A percentile compares a stretch with the other conserved stretches of the same genome.
Evolutionary conservation across 2,797 vertebrate genomes (phyloP).

Genomic region (Onychomys arenicola): DNA sequence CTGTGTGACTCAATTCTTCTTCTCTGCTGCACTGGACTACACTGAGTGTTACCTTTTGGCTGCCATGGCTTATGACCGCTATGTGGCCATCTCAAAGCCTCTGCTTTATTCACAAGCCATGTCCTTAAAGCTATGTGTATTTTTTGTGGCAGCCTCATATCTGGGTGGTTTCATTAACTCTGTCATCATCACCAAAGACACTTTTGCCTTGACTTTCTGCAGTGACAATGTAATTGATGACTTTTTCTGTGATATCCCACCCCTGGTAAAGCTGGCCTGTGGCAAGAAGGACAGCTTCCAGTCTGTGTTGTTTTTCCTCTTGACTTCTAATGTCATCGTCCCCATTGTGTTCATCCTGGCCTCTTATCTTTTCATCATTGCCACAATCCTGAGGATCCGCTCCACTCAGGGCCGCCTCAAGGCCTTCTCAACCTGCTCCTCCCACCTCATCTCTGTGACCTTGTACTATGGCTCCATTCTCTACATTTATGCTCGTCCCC

Average conservation of each 20-base stretch:
- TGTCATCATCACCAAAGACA: constrained; percentile 64
- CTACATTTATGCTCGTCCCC: constrained; percentile 74
- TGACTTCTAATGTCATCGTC: constrained; percentile 45
- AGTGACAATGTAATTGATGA: constrained; percentile 72
- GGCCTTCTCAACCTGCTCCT: constrained; percentile 78
- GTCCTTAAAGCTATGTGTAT: constrained; percentile 4
- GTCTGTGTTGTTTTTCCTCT: constrained; percentile 48
- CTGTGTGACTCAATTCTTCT: constrained; percentile 74
- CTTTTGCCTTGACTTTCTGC: constrained; percentile 68
- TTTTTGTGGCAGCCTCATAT: not conserved
- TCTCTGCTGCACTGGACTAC: constrained; percentile 62
- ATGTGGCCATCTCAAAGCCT: constrained; percentile 71
- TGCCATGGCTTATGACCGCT: constrained; percentile 78
- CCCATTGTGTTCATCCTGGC: constrained; percentile 43
- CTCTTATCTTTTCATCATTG: constrained; percentile 72
- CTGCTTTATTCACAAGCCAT: constrained; percentile 70
- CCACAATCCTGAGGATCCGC: constrained; percentile 46
- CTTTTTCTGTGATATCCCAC: constrained; percentile 80
- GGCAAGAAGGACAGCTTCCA: constrained; percentile 59
- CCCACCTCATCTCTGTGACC: constrained; percentile 65
- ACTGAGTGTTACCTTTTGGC: constrained; percentile 77
- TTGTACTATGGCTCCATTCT: constrained; percentile 80
- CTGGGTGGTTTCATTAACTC: constrained; percentile 56
- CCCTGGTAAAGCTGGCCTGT: constrained; percentile 76
- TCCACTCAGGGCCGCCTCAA: constrained; percentile 60